Evolutionary conservation across 2,113 vertebrate species (phyloP), one percentile per base, ranked within the genome.

Genomic region (Bos indicus): DNA sequence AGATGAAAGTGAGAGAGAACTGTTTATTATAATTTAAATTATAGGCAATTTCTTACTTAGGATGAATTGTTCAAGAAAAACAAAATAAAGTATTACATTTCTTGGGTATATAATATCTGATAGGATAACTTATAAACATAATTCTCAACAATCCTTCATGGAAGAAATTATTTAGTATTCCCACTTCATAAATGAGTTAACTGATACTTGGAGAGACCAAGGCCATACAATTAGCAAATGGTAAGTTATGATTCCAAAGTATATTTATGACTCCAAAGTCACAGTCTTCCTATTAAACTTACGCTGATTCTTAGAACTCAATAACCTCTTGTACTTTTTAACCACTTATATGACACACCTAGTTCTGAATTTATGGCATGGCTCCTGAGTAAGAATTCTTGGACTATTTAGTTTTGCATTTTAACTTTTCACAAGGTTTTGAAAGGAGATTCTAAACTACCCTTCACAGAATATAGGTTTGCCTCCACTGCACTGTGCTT

Each of bases 61-160:
- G 30, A 91, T 74, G 90, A 83, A 64, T 83, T 81, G 52, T 28
- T 90, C 67, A 51, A 84, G 62, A 95, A 91, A 95, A 95, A 85
- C 56, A 30, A 80, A 89, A 88, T 71, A 59, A 46, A 40, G 14
- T n/a, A 94, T 80, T 84, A 33, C 12, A 59, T 67, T 87, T 91
- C 87, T 36, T 90, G 64, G 57, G 78, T 56, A 77, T 19, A 77
- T 19, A 83, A 60, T 71, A 93, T 46, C 6, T 82, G 26, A 92
- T n/a, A 84, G 16, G 16, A 12, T 94, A 96, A 59, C 67, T 96
- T 60, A 59, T 71, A 87, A 86, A 90, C 60, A 78, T 57, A 89
- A 82, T 93, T 95, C 46, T 87, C 54, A 88, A 62, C 13, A 90
- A 82, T 87, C 87, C 46, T 74, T 62, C 62, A 81, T 33, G 33